Percentiles rank a stretch among this genome's conserved stretches.
phyloP scores from a whole-genome alignment of 2,797 vertebrate species.

The Falco rusticolus region DNA sequence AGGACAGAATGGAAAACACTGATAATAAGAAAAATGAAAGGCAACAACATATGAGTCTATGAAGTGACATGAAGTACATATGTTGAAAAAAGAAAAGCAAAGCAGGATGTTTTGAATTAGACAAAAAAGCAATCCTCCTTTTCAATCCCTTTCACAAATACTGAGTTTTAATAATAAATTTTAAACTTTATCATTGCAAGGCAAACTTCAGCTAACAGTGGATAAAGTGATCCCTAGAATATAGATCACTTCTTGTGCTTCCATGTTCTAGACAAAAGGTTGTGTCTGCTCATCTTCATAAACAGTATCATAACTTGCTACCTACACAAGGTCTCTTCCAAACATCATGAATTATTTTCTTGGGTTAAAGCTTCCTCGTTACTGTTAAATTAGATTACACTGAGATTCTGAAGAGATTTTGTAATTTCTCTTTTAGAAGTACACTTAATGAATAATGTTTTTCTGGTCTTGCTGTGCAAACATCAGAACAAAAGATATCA shows the following conservation, averaged over 20 bases:
- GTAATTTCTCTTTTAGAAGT: background rate
- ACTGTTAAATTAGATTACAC: background rate
- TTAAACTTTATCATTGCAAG: background rate
- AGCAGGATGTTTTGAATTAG: background rate
- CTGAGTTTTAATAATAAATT: background rate
- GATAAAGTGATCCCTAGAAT: background rate
- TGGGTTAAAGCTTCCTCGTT: background rate
- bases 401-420: background rate
- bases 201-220: background rate
- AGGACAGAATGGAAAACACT: background rate
- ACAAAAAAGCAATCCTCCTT: background rate
- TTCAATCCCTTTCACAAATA: background rate
- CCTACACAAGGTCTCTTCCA: background rate
- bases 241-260: background rate
- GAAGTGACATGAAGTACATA: background rate
- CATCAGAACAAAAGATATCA: conserved; percentile 33
- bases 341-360: background rate
- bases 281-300: background rate
- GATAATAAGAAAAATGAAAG: background rate
- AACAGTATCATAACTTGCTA: background rate
- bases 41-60: background rate
- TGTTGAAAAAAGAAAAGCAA: background rate
- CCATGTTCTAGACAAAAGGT: background rate
- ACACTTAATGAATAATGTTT: background rate
- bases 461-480: conserved; percentile 18